These are phyloP conservation scores for Latrodectus hesperus DNA, from an alignment of 2,888 invertebrate species.

Conservation along the genomic window DNA sequence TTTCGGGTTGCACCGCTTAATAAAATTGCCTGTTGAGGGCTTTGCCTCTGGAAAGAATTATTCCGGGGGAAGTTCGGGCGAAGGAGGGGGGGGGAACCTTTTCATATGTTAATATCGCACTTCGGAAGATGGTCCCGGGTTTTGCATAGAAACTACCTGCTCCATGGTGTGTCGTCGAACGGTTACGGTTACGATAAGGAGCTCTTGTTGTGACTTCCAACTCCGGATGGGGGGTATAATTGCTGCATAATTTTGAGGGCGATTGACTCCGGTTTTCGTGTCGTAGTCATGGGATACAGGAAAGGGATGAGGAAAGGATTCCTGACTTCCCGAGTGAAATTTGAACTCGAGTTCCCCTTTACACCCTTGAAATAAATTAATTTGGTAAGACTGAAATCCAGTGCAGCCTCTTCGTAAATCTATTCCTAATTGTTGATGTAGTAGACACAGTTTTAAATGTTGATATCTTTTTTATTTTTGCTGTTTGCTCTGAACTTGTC, in stretches of 20 bases:
- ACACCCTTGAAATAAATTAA: too few species aligned
- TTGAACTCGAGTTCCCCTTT: too few species aligned
- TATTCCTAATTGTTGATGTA: too few species aligned
- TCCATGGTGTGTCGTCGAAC: not conserved
- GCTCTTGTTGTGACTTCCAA: constrained; percentile 39
- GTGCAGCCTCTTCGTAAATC: too few species aligned
- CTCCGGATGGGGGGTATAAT: constrained; percentile 21
- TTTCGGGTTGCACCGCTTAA: too few species aligned
- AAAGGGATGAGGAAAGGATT: not conserved
- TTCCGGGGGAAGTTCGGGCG: not conserved
- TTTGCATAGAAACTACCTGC: constrained; percentile 27
- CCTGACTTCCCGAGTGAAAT: not conserved
- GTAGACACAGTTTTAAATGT: too few species aligned
- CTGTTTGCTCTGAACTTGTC: too few species aligned
- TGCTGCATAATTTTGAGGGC: constrained; percentile 20
- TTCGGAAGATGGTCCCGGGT: not conserved
- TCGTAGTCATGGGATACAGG: constrained; percentile 24
- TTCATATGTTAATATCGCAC: constrained; percentile 22
- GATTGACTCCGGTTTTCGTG: constrained; percentile 14
- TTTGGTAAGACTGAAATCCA: too few species aligned
- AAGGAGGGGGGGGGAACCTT: not conserved
- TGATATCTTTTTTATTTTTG: too few species aligned
- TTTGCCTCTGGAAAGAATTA: not conserved
- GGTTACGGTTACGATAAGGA: constrained; percentile 6
- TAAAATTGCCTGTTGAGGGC: too few species aligned